These are phyloP conservation scores for Sarcophaga rosellei DNA, from an alignment of 2,888 invertebrate species.

Conservation along the genomic window DNA sequence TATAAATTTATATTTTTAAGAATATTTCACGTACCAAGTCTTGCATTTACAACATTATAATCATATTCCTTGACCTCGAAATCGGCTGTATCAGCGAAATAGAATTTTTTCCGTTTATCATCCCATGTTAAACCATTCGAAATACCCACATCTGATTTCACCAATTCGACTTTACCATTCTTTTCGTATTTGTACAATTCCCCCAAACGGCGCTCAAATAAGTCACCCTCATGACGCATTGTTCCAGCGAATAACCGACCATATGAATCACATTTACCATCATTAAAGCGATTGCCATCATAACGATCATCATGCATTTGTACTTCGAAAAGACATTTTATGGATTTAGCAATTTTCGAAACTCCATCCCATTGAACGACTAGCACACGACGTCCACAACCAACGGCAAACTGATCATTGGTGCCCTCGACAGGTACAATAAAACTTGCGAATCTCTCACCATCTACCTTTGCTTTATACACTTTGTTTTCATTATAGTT, in stretches of 20 bases:
- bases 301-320: conserved; percentile 83
- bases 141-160: conserved; percentile 83
- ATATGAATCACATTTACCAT: conserved; percentile 88
- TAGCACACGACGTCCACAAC: conserved; percentile 84
- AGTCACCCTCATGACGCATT: conserved; percentile 77
- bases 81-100: conserved; percentile 88
- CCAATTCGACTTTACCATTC: conserved; percentile 71
- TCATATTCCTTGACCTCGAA: conserved; percentile 87
- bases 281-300: conserved; percentile 86
- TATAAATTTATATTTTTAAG: background rate
- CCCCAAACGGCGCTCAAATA: conserved; percentile 77
- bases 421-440: conserved; percentile 86
- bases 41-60: conserved; percentile 86
- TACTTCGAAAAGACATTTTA: conserved; percentile 83
- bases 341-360: conserved; percentile 82
- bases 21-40: conserved; percentile 83
- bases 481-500: conserved; percentile 81
- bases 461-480: conserved; percentile 82
- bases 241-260: conserved; percentile 89
- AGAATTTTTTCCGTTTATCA: conserved; percentile 85
- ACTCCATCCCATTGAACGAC: conserved; percentile 86
- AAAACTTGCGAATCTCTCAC: conserved; percentile 81
- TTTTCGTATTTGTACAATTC: conserved; percentile 77
- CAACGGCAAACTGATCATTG: conserved; percentile 85
- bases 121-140: conserved; percentile 92